These are phyloP conservation scores for Thymallus thymallus DNA, from an alignment of 2,113 vertebrate species.

Conservation along the genomic window DNA sequence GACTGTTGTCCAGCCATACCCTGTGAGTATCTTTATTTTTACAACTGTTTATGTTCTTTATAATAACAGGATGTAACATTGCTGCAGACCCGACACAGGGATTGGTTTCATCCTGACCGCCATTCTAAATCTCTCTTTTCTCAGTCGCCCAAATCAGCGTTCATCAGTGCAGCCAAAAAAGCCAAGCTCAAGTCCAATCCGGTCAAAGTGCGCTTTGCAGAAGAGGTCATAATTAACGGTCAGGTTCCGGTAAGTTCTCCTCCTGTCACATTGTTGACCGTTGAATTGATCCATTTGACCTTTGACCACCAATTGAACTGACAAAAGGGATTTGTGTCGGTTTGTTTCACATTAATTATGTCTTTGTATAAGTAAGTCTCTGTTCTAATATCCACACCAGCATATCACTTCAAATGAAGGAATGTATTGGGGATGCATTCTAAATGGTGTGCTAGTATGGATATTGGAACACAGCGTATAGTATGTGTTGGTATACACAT, in stretches of 20 bases:
- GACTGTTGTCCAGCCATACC: constrained; percentile 95
- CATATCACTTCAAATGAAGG: too few species aligned
- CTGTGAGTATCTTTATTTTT: constrained; percentile 77
- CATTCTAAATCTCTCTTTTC: constrained; percentile 20
- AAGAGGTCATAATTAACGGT: constrained; percentile 97
- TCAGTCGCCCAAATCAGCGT: constrained; percentile 97
- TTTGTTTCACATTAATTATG: too few species aligned
- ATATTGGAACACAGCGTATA: too few species aligned
- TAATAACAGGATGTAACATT: too few species aligned
- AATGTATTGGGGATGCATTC: too few species aligned
- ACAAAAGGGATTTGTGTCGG: too few species aligned
- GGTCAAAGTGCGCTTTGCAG: constrained; percentile 97
- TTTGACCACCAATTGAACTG: background rate
- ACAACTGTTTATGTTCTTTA: too few species aligned
- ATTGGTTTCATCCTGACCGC: background rate
- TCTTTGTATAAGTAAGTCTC: too few species aligned
- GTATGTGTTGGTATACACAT: too few species aligned
- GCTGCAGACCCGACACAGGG: background rate
- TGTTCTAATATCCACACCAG: too few species aligned
- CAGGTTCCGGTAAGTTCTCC: constrained; percentile 87
- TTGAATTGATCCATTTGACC: background rate
- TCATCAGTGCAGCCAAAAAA: constrained; percentile 99
- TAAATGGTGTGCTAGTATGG: too few species aligned
- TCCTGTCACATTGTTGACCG: background rate
- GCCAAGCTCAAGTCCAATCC: constrained; percentile 98